Percentiles rank a stretch among this genome's conserved stretches.
Evolutionary conservation across 2,888 invertebrate species (phyloP).

Genomic region (Drosophila leonis): DNA sequence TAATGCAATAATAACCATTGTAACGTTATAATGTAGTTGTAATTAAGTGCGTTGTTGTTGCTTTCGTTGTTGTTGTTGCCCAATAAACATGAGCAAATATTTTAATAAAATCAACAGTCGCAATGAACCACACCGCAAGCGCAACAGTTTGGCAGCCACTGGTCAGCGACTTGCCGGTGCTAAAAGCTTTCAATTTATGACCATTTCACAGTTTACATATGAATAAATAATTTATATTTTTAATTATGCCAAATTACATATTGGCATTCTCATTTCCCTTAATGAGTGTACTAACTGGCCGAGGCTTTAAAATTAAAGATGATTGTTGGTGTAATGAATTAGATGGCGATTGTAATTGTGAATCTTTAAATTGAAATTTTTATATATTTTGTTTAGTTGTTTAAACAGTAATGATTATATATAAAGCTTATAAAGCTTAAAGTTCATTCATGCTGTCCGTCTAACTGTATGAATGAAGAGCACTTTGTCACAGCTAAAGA

Average conservation of each 20-base stretch:
- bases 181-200: slow-evolving; percentile 51
- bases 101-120: slow-evolving; percentile 69
- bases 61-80: slow-evolving; percentile 20
- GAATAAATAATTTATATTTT: slow-evolving; percentile 45
- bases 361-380: neutral
- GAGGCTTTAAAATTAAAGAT: neutral
- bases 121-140: slow-evolving; percentile 27
- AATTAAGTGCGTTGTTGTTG: slow-evolving; percentile 65
- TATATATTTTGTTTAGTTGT: neutral
- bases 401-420: no score
- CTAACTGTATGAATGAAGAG: no score
- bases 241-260: slow-evolving; percentile 49
- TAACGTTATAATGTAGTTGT: slow-evolving; percentile 70
- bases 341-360: neutral
- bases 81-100: slow-evolving; percentile 53
- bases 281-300: neutral
- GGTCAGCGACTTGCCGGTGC: slow-evolving; percentile 34
- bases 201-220: slow-evolving; percentile 39
- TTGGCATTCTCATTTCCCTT: neutral
- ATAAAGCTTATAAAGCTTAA: no score
- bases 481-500: no score
- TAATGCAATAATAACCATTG: slow-evolving; percentile 74
- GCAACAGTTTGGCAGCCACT: slow-evolving; percentile 51
- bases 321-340: neutral
- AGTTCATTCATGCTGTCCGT: no score